Evolutionary conservation across 2,888 invertebrate species (phyloP).

Genomic region (Caenorhabditis sulstoni): DNA sequence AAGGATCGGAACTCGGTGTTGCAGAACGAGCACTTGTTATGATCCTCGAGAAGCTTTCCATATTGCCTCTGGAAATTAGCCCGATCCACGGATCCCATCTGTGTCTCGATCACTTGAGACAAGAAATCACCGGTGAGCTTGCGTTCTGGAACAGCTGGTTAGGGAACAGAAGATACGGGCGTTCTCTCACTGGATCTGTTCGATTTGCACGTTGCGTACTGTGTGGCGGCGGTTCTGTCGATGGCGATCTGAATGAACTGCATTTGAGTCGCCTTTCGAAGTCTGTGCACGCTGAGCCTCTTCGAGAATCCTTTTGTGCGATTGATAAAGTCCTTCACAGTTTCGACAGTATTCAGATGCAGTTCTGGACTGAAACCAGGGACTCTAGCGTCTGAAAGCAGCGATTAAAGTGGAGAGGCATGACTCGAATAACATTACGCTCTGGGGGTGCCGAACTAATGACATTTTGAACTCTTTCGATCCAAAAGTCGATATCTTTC

Average conservation of each 20-base stretch:
- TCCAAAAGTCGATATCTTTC: constrained; percentile 29
- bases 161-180: no score
- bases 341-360: constrained; percentile 10
- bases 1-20: not conserved
- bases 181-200: constrained; percentile 8
- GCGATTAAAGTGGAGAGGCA: no score
- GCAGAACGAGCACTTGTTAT: constrained; percentile 20
- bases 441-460: not conserved
- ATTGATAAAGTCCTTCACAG: constrained; percentile 13
- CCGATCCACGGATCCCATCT: not conserved
- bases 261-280: not conserved
- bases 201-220: not conserved
- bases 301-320: constrained; percentile 15
- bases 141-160: constrained; percentile 8
- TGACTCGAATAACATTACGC: not conserved
- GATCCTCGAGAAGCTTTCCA: not conserved
- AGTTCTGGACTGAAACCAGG: constrained; percentile 10
- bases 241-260: not conserved
- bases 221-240: not conserved
- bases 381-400: not conserved
- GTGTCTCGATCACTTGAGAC: constrained; percentile 12
- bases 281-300: constrained; percentile 13
- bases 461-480: constrained; percentile 8
- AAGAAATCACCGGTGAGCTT: constrained; percentile 20
- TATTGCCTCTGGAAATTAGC: not conserved